These are phyloP conservation scores for Sitta carolinensis DNA, from an alignment of 2,797 vertebrate genomes.

Conservation along the genomic window DNA sequence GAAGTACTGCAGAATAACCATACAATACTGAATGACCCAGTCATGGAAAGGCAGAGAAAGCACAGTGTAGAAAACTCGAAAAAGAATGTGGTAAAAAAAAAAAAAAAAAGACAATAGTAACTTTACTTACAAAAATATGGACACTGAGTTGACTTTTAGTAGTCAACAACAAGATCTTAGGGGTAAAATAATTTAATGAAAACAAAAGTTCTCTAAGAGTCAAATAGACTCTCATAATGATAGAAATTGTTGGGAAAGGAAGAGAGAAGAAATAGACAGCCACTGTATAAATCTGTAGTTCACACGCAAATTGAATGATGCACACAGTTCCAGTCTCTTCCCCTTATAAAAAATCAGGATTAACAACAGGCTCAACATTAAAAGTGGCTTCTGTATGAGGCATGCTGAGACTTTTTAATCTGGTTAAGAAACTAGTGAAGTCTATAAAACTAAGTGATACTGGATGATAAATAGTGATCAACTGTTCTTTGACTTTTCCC, in stretches of 20 bases:
- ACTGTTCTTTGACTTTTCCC: background rate
- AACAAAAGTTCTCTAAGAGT: background rate
- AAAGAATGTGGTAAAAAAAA: background rate
- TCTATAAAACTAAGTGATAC: background rate
- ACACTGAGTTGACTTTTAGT: background rate
- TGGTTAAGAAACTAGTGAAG: background rate
- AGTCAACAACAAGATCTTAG: background rate
- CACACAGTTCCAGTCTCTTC: background rate
- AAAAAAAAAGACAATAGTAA: background rate
- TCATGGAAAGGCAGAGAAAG: background rate
- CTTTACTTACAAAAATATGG: background rate
- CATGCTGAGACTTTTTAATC: background rate
- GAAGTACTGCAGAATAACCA: background rate
- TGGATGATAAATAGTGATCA: background rate
- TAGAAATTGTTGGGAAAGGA: background rate
- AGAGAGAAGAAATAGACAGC: background rate
- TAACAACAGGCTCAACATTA: background rate
- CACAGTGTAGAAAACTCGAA: background rate
- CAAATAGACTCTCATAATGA: background rate
- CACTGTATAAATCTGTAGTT: background rate
- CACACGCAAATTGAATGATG: background rate
- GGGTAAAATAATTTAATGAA: background rate
- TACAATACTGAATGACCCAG: background rate
- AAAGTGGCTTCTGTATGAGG: background rate
- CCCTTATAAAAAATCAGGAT: background rate